Conservation (phyloP, 1,140 invertebrate species). For the Dreissena polymorpha region DNA sequence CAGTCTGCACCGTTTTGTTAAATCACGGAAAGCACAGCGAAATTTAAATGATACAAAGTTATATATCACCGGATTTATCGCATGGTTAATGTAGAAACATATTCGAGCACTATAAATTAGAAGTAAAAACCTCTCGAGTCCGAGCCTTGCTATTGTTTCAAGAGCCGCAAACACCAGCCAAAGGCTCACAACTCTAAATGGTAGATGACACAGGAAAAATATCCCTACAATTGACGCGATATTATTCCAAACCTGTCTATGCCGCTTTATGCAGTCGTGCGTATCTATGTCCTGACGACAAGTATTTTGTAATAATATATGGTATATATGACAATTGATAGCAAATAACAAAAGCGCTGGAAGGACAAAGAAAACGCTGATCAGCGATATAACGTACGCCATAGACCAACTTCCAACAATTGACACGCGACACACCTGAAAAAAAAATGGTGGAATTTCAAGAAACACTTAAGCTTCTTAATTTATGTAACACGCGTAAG, state of each 20-base stretch:
- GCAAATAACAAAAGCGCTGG: slow-evolving; percentile 7
- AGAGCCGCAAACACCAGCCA: slow-evolving; percentile 61
- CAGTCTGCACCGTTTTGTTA: no score
- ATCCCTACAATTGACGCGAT: slow-evolving; percentile 64
- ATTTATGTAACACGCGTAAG: no score
- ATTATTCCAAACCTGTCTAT: slow-evolving; percentile 52
- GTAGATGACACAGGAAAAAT: slow-evolving; percentile 69
- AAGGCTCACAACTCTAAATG: slow-evolving; percentile 60
- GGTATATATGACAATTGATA: slow-evolving; percentile 23
- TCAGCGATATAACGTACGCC: slow-evolving; percentile 15
- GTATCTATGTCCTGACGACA: not conserved
- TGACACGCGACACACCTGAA: slow-evolving; percentile 39
- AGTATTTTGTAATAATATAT: not conserved
- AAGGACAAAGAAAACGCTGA: slow-evolving; percentile 11
- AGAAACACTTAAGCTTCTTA: no score
- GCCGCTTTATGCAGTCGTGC: slow-evolving; percentile 7
- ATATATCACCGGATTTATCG: slow-evolving; percentile 69
- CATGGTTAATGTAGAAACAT: slow-evolving; percentile 66
- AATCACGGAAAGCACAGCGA: slow-evolving; percentile 9
- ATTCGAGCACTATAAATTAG: slow-evolving; percentile 63
- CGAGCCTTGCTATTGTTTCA: slow-evolving; percentile 27
- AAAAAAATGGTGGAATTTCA: no score
- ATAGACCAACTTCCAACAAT: slow-evolving; percentile 25
- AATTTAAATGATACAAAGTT: slow-evolving; percentile 67
- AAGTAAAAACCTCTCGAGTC: slow-evolving; percentile 57